Evolutionary conservation across 2,113 vertebrate species (phyloP).

Genomic region (Datnioides undecimradiatus): DNA sequence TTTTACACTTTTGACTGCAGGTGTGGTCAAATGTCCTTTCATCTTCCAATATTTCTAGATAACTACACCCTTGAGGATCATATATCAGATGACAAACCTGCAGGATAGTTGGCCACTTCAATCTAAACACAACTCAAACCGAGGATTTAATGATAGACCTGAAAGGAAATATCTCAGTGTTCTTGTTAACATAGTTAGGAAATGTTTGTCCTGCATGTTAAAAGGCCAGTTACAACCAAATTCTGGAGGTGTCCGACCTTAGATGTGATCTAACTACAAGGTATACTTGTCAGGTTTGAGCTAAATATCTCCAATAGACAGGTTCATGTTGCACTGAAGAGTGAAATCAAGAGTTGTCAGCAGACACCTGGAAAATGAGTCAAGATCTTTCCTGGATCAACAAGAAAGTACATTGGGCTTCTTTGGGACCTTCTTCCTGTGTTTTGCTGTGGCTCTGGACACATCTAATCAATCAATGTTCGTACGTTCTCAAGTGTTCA

Average conservation of each 20-base stretch:
- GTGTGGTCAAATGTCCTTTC: slow-evolving; percentile 60
- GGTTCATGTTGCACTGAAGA: too few species aligned
- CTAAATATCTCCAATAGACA: background rate
- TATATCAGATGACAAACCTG: slow-evolving; percentile 25
- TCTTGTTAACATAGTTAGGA: background rate
- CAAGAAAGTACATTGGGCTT: background rate
- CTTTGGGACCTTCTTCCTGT: background rate
- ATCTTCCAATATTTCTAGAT: slow-evolving; percentile 23
- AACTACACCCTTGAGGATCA: slow-evolving; percentile 28
- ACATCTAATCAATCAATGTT: background rate
- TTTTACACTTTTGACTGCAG: slow-evolving; percentile 62
- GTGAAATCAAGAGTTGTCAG: too few species aligned
- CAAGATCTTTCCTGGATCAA: background rate
- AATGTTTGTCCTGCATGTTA: background rate
- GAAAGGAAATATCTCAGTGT: background rate
- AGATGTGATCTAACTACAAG: background rate
- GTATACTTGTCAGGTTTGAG: background rate
- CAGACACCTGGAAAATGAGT: background rate
- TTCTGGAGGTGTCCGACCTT: background rate
- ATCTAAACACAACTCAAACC: slow-evolving; percentile 12
- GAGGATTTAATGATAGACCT: slow-evolving; percentile 22
- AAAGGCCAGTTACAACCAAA: background rate
- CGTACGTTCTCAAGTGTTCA: background rate
- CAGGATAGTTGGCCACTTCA: slow-evolving; percentile 8
- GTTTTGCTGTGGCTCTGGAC: background rate